Evolutionary conservation across 2,113 vertebrate genomes (phyloP).

Genomic region (Okapia johnstoni): DNA sequence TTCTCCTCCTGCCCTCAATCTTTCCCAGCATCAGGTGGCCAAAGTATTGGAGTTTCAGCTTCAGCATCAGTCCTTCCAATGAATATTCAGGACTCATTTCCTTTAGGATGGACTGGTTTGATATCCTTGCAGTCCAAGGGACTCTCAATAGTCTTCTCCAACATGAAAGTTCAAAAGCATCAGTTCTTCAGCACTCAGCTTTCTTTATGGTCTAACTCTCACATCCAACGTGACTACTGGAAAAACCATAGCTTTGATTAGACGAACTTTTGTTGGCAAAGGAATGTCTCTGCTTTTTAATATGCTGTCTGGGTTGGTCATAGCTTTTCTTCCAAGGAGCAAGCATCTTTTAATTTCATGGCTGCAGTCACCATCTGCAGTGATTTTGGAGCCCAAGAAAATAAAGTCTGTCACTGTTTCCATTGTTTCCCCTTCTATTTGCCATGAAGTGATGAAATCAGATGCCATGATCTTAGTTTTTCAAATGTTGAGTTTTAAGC

Average conservation of each 20-base stretch:
- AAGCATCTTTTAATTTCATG: not conserved
- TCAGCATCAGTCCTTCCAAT: not conserved
- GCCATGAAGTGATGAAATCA: not conserved
- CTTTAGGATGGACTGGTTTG: not conserved
- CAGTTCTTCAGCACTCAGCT: not conserved
- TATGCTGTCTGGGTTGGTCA: not conserved
- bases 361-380: not conserved
- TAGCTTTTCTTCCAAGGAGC: not conserved
- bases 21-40: not conserved
- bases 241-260: not conserved
- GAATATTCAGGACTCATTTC: not conserved
- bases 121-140: not conserved
- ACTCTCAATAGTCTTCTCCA: not conserved
- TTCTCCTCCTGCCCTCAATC: not conserved
- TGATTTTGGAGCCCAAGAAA: not conserved
- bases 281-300: not conserved
- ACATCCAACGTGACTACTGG: not conserved
- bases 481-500: not conserved
- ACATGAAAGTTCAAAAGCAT: not conserved
- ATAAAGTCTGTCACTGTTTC: not conserved
- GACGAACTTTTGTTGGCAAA: not conserved
- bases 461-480: not conserved
- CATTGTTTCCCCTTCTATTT: not conserved
- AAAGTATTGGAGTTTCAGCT: not conserved
- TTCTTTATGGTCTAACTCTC: not conserved